Evolutionary conservation across 2,797 vertebrate species (phyloP).

Genomic region (Carduelis carduelis): DNA sequence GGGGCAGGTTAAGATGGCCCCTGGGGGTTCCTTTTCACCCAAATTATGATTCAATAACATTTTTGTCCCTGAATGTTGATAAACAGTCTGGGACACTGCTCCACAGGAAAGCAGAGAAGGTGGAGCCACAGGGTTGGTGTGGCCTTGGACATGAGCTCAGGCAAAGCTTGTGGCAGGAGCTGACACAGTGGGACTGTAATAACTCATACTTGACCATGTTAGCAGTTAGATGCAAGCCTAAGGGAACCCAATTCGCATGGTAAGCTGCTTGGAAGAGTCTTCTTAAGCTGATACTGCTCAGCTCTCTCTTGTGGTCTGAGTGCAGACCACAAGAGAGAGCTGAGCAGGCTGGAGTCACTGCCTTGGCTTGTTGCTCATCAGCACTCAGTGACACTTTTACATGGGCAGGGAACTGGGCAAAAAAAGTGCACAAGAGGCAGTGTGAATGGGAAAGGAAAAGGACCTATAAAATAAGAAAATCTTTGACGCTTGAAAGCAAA

Average conservation of each 20-base stretch:
- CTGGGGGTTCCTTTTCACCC: not conserved
- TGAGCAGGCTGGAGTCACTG: not conserved
- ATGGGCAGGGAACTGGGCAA: not conserved
- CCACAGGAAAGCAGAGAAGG: not conserved
- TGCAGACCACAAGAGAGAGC: not conserved
- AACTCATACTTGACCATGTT: not conserved
- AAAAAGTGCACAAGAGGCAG: not conserved
- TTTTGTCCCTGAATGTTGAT: too few species aligned
- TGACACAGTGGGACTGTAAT: accelerated
- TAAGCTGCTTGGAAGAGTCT: not conserved
- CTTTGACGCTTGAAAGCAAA: not conserved
- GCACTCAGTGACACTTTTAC: not conserved
- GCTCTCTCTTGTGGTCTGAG: too few species aligned
- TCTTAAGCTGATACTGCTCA: not conserved
- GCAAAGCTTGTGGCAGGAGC: not conserved
- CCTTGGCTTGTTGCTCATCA: not conserved
- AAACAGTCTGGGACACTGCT: not conserved
- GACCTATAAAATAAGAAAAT: not conserved
- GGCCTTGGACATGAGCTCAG: not conserved
- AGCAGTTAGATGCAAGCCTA: not conserved
- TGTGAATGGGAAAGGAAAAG: not conserved
- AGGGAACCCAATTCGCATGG: not conserved
- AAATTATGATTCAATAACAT: not conserved
- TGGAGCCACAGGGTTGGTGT: accelerated
- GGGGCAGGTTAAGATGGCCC: not conserved